Evolutionary conservation across 2,888 invertebrate species (phyloP), one percentile per base, ranked within the genome.

Genomic region (Augiades crinisus): DNA sequence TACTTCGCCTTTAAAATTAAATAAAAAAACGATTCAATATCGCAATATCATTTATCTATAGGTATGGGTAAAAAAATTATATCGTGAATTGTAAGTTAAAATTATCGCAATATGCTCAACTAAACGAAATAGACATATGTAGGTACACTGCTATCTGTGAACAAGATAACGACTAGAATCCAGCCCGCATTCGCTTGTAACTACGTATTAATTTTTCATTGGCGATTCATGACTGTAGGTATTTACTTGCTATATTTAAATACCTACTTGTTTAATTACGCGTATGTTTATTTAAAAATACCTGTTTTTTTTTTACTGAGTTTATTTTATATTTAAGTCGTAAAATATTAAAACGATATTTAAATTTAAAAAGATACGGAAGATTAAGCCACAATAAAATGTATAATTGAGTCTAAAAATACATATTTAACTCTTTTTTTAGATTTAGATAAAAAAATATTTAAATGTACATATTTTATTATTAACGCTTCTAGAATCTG

Each of bases 131-230:
- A 33, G 33, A 33, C 22, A n/a, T n/a, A n/a, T n/a, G 22, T 22
- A 24, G 21, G 5, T 37, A 40, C 17, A 30, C 16, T 33, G 16
- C 22, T 46, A 37, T 40, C 47, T 22, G 14, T 16, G 21, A 31
- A 47, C 31, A 31, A 6, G 33, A 49, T 49, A 49, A 49, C 22
- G 40, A 22, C 40, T 49, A 47, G 10, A 49, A 12, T 12, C 47
- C 33, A 16, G 40, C 47, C 47, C 47, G 47, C 47, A 47, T 47
- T 40, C 22, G 38, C 21, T 31, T 27, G 19, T 19, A 31, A 19
- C 12, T 31, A 43, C 38, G 14, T 47, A 40, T 33, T 40, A 31
- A 40, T 47, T 47, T 47, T 40, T 47, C 40, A 47, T 40, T 47
- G 47, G 47, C 22, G 14, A 31, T 31, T 43, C 31, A 13, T 38